Percentiles rank a stretch among this genome's conserved stretches.
Evolutionary conservation across 2,797 vertebrate genomes (phyloP).

Genomic region (Diplodus sargus): DNA sequence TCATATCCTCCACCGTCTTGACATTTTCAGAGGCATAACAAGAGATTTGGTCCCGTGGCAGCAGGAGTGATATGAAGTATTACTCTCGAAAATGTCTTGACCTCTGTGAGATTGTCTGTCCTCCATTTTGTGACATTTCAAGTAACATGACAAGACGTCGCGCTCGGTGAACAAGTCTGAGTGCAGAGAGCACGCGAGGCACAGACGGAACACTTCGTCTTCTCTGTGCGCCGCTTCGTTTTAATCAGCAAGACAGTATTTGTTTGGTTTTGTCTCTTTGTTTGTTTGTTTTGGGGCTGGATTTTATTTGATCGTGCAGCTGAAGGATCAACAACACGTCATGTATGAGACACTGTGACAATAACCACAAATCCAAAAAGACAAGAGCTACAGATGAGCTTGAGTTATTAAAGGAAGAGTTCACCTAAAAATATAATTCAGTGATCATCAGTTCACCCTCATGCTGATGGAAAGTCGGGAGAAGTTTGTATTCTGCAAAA

Average conservation of each 20-base stretch:
- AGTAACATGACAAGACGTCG: constrained; percentile 16
- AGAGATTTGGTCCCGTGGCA: constrained; percentile 29
- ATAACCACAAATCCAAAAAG: too few relatives aligned
- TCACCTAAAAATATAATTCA: too few relatives aligned
- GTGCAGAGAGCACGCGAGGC: background rate
- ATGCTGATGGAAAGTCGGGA: too few relatives aligned
- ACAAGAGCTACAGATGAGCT: too few relatives aligned
- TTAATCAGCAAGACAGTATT: background rate
- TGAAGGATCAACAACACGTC: too few relatives aligned
- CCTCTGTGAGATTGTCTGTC: constrained; percentile 36
- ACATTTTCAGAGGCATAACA: constrained; percentile 55
- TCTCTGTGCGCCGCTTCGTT: background rate
- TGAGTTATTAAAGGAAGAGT: too few relatives aligned
- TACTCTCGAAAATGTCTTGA: constrained; percentile 41
- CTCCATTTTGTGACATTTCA: constrained; percentile 53
- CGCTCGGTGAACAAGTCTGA: constrained; percentile 26
- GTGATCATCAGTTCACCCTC: too few relatives aligned
- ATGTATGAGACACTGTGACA: too few relatives aligned
- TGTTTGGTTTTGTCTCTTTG: background rate
- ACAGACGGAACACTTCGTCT: background rate
- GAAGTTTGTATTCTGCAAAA: too few relatives aligned
- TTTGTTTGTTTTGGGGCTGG: background rate
- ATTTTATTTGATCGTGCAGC: too few relatives aligned
- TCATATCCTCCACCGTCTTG: constrained; percentile 27
- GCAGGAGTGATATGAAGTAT: constrained; percentile 29